Evolutionary conservation across 2,113 vertebrate species (phyloP).

Genomic region (Uropsilus gracilis): DNA sequence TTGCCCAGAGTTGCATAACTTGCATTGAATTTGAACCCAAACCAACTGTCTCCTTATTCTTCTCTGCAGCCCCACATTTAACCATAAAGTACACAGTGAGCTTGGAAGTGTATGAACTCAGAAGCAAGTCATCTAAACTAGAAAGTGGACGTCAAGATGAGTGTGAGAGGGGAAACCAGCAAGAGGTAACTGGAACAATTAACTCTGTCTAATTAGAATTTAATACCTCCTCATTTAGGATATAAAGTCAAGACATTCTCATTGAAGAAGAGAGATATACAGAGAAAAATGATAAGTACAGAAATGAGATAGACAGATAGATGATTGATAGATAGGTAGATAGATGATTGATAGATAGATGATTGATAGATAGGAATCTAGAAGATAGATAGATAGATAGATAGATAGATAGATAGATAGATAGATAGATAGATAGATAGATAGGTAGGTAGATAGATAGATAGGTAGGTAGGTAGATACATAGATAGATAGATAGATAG

Average conservation of each 20-base stretch:
- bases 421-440: no score
- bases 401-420: no score
- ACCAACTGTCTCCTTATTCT: background rate
- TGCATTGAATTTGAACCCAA: background rate
- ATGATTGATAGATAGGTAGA: background rate
- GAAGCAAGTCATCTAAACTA: background rate
- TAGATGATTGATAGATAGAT: no score
- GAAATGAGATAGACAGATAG: no score
- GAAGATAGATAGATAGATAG: no score
- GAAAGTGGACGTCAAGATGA: background rate
- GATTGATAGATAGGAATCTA: no score
- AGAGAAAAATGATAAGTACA: no score
- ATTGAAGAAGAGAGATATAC: background rate
- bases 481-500: no score
- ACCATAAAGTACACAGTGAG: background rate
- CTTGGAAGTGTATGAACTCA: background rate
- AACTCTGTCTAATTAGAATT: background rate
- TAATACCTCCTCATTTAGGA: background rate
- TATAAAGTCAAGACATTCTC: background rate
- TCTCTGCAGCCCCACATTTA: background rate
- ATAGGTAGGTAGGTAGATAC: no score
- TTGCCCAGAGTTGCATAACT: background rate
- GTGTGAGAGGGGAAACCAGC: background rate
- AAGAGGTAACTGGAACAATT: background rate
- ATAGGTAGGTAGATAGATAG: no score